A percentile compares a stretch with the other conserved stretches of the same genome.
These are phyloP conservation scores for Corythoichthys haematopterus DNA, from an alignment of 2,113 vertebrate genomes.

Conservation along the genomic window DNA sequence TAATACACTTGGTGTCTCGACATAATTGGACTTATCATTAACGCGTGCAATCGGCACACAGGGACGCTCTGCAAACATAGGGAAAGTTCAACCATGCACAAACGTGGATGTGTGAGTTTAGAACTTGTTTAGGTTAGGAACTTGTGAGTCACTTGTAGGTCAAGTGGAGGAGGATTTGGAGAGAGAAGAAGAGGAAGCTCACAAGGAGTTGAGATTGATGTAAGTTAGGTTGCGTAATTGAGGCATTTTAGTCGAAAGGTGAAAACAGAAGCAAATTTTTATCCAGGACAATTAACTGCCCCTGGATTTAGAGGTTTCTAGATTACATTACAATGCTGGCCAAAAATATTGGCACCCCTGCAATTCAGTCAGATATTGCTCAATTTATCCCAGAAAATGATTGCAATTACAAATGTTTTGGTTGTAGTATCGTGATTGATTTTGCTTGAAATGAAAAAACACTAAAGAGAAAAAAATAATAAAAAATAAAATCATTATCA, in stretches of 20 bases:
- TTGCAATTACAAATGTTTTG: too few relatives aligned
- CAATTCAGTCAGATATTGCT: too few relatives aligned
- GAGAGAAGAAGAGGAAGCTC: slow-evolving; percentile 32
- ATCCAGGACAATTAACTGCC: not conserved
- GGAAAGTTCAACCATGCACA: slow-evolving; percentile 32
- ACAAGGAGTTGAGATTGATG: slow-evolving; percentile 13
- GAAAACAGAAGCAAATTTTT: not conserved
- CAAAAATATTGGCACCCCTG: too few relatives aligned
- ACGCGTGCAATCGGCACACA: slow-evolving; percentile 38
- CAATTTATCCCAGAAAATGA: too few relatives aligned
- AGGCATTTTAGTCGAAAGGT: not conserved
- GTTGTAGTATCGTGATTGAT: too few relatives aligned
- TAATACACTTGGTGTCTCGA: slow-evolving; percentile 42
- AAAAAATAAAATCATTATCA: too few relatives aligned
- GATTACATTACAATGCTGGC: too few relatives aligned
- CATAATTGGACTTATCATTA: slow-evolving; percentile 65
- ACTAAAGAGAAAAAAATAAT: too few relatives aligned
- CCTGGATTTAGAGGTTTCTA: not conserved
- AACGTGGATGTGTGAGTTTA: slow-evolving; percentile 11
- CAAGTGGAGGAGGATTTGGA: slow-evolving; percentile 13
- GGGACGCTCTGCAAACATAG: slow-evolving; percentile 28
- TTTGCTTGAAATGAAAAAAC: too few relatives aligned
- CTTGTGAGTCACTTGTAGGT: slow-evolving; percentile 20
- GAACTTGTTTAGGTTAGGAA: slow-evolving; percentile 25
- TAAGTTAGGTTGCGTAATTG: slow-evolving; percentile 36